Evolutionary conservation across 2,888 invertebrate species (phyloP), one percentile per base, ranked within the genome.

Genomic region (Ormyrus rosae): DNA sequence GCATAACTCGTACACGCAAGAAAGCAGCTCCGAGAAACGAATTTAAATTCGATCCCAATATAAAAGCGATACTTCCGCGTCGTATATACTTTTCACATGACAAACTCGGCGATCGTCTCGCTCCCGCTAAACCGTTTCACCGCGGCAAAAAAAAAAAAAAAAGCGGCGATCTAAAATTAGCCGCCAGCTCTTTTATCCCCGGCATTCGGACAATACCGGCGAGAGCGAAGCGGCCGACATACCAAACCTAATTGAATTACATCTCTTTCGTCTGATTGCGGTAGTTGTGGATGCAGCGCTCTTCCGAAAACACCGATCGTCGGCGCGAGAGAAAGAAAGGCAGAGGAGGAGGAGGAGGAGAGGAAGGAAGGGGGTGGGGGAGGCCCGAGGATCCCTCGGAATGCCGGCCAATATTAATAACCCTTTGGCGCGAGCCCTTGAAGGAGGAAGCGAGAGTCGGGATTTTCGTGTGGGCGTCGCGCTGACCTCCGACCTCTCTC

Each of bases 401-500:
- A 83, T 80, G 80, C 81, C 82, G 77, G 55, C 74, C 68, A 70
- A 80, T 80, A 80, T 80, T 76, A 80, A 80, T 76, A 80, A 76
- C 46, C 56, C 11, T 56, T 50, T 56, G 51, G 46, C 9, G 8
- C 34, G 58, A 5, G 53, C 55, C 8, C 50, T 60, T 64, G 76
- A 83, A 84, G 83, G 83, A 83, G 82, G 84, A 85, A 81, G 83
- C 84, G 81, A 78, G 19, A 19, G 81, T 83, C 79, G 83, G 83
- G 83, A 84, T 86, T 89, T 88, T 89, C 85, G 89, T 89, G 90
- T 90, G 90, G 90, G 90, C 90, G 90, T 90, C 90, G 76, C 87
- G 87, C 89, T 90, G 90, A 89, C 89, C 89, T 90, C 55, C 55
- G 19, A 88, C 87, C 88, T 46, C 78, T 89, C 89, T 85, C 84